Evolutionary conservation across 2,797 vertebrate genomes (phyloP), one percentile per base, ranked within the genome.

Genomic region (Somateria mollissima): DNA sequence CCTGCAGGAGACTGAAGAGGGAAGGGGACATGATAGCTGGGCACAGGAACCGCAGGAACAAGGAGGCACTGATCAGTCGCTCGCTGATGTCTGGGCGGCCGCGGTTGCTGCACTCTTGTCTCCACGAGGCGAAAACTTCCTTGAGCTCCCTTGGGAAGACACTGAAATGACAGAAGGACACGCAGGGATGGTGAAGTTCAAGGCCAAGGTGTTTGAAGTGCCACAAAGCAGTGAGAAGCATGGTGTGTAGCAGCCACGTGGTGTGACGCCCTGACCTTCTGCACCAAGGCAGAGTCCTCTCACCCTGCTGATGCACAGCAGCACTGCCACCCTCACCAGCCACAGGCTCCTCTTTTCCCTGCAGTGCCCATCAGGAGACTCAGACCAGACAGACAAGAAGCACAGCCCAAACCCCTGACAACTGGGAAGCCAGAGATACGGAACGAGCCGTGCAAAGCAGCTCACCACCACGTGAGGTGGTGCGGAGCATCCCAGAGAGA

Each of bases 11-110:
- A 85, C 98, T 99, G 98, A 99, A 99, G 77, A 99, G 99, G 0
- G 99, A 99, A 1, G 99, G 99, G 4, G 99, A 99, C 99, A 99
- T 99, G 98, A 99, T 99, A 97, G 99, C 99, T 0, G 99, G 99
- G 89, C 99, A 99, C 86, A 99, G 98, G 97, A 99, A 99, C 11
- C 99, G 98, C 95, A 99, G 98, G 97, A 99, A 99, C 82, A 99
- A 96, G 5, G 99, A 99, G 57, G 99, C 99, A 2, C 99, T 99
- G 98, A 99, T 99, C 91, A 99, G 98, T 11, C 99, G 98, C 97
- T 99, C 99, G 2, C 99, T 99, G 98, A 99, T 99, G 97, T 99
- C 99, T 0, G 99, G 99, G 30, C 99, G 99, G 65, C 99, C 99
- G 0, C 99, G 98, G 97, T 98, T 99, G 97, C 99, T 98, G 97